These are phyloP conservation scores for Hesperophylax magnus DNA, from an alignment of 1,140 invertebrate genomes.

Conservation along the genomic window DNA sequence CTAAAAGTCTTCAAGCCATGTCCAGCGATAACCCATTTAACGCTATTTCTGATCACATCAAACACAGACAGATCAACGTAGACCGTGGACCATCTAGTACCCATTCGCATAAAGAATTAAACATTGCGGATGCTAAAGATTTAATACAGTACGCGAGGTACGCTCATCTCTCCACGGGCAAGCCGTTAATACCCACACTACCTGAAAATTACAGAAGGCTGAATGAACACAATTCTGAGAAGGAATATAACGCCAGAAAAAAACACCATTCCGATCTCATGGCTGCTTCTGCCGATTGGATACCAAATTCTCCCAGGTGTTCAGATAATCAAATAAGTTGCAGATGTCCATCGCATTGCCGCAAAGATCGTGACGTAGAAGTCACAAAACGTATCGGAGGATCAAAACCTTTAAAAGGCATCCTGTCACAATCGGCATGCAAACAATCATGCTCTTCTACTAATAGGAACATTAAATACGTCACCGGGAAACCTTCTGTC, in stretches of 20 bases:
- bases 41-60: constrained; percentile 27
- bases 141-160: constrained; percentile 28
- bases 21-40: constrained; percentile 40
- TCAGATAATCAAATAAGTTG: neutral
- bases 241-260: neutral
- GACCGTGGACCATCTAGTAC: neutral
- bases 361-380: neutral
- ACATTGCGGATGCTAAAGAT: neutral
- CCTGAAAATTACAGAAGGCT: constrained; percentile 32
- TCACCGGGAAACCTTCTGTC: constrained; percentile 17
- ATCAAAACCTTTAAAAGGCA: constrained; percentile 32
- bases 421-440: constrained; percentile 14
- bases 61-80: neutral
- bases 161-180: neutral
- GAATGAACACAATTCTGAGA: neutral
- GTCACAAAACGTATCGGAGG: neutral
- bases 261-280: neutral
- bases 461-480: constrained; percentile 21
- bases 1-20: constrained; percentile 22
- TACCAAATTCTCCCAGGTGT: neutral
- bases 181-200: constrained; percentile 27
- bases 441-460: neutral
- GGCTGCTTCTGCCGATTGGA: constrained; percentile 19
- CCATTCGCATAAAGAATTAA: neutral
- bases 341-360: constrained; percentile 11